Percentiles rank a stretch among this genome's conserved stretches.
phyloP scores from a whole-genome alignment of 1,140 invertebrate genomes.

The Glossosoma conforme region DNA sequence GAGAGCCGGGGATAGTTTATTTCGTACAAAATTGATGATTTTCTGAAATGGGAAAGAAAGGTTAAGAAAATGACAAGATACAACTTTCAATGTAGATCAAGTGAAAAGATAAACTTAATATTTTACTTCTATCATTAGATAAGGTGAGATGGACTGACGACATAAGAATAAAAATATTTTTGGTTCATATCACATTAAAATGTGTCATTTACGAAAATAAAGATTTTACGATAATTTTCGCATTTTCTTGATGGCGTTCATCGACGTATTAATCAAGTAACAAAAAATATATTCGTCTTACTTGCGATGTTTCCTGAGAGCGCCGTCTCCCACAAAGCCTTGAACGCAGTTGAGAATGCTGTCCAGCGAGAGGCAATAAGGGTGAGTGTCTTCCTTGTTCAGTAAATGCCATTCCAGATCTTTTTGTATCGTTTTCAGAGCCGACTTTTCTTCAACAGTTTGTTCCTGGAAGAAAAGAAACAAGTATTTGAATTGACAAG shows the following conservation, averaged over 20 bases:
- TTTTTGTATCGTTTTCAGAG: constrained; percentile 47
- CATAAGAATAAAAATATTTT: too few species aligned
- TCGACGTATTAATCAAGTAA: neutral
- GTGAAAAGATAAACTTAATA: too few species aligned
- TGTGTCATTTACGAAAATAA: neutral
- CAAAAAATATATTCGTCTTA: constrained; percentile 36
- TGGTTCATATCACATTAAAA: too few species aligned
- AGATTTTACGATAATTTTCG: neutral
- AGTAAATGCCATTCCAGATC: constrained; percentile 41
- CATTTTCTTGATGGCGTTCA: neutral
- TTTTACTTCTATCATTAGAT: too few species aligned
- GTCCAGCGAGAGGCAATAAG: constrained; percentile 58
- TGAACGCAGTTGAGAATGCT: constrained; percentile 44
- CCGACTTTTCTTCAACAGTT: constrained; percentile 44
- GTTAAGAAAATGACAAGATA: constrained; percentile 24
- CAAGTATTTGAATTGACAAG: too few species aligned
- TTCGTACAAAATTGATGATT: constrained; percentile 34
- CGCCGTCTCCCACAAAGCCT: constrained; percentile 36
- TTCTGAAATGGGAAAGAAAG: constrained; percentile 24
- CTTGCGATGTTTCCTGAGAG: constrained; percentile 37
- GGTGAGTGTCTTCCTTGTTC: constrained; percentile 43
- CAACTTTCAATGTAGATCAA: too few species aligned
- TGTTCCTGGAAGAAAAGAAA: constrained; percentile 34
- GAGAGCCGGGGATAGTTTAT: constrained; percentile 30
- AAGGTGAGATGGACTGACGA: too few species aligned